These are phyloP conservation scores for Tipula confusa DNA, from an alignment of 2,888 invertebrate genomes.

Conservation along the genomic window DNA sequence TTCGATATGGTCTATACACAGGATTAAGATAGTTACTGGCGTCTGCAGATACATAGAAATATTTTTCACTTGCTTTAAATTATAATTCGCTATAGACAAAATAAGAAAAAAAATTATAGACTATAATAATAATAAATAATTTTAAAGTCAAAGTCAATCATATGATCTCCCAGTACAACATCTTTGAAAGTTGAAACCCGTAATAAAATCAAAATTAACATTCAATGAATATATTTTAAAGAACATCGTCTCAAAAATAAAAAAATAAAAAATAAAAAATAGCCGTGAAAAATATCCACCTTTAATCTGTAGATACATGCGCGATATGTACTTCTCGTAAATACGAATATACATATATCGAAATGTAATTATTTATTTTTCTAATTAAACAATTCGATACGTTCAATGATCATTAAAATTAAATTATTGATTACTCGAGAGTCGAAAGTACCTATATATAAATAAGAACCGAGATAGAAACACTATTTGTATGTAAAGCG, in stretches of 20 bases:
- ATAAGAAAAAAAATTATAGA: no score
- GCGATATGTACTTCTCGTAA: neutral
- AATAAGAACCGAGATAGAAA: no score
- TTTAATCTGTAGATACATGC: neutral
- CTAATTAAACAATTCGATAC: slow-evolving; percentile 20
- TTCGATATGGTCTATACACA: no score
- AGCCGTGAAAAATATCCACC: neutral
- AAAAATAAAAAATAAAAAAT: no score
- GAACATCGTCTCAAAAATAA: neutral
- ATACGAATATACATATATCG: neutral
- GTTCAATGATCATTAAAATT: slow-evolving; percentile 25
- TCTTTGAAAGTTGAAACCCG: slow-evolving; percentile 15
- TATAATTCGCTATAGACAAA: no score
- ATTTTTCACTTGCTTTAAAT: no score
- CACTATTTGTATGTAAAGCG: no score
- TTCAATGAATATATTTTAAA: neutral
- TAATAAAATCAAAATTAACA: neutral
- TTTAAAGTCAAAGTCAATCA: no score
- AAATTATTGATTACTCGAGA: neutral
- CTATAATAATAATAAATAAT: no score
- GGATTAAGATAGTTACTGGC: no score
- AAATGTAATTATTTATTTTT: slow-evolving; percentile 25
- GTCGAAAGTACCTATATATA: no score
- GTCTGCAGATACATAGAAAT: no score
- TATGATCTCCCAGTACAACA: neutral